Base-by-base conservation (phyloP, 2,797 vertebrate genomes). In the Echeneis naucrates region DNA sequence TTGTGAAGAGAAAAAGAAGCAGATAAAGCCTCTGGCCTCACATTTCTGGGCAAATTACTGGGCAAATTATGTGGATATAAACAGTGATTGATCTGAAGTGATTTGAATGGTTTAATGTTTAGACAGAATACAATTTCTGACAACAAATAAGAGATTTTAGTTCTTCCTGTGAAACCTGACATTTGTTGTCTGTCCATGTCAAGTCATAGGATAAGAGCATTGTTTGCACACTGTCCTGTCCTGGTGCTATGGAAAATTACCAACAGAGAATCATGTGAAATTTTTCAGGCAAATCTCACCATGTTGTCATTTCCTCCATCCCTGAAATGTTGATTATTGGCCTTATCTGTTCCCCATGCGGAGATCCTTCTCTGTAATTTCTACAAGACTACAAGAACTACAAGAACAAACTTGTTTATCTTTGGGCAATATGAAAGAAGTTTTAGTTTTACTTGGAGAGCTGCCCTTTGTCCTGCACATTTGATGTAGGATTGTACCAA, bases 381-480 rank as follows among this genome's bases (percentile, higher is more conserved):
- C 6, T 62, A 40, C 35, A n/a, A n/a, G n/a, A n/a, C n/a, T n/a
- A n/a, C n/a, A n/a, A n/a, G 67, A 52, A 70, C 65, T 54, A 21
- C 44, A 2, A 27, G 23, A 56, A 47, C 21, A 42, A 30, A 47
- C 24, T 5, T 45, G 9, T 54, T 58, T 58, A 32, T 67, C 24
- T 67, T 40, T n/a, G 42, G 40, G 48, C n/a, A 10, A 16, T 37
- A 19, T 53, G 61, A 77, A 30, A 72, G 23, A 33, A 23, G 33
- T 32, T 50, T 19, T 24, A 23, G 50, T n/a, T 56, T 17, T 11
- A 27, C 32, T 58, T 57, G 10, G 8, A 62, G 38, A 38, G 52
- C 52, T 63, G 33, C 52, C 30, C 38, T 23, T 21, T 40, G 27
- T 44, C 37, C 35, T 40, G 55, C 61, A 66, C 27, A 16, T 33